Conservation (phyloP, 2,888 invertebrate genomes). For the Polymixis flavicincta region DNA sequence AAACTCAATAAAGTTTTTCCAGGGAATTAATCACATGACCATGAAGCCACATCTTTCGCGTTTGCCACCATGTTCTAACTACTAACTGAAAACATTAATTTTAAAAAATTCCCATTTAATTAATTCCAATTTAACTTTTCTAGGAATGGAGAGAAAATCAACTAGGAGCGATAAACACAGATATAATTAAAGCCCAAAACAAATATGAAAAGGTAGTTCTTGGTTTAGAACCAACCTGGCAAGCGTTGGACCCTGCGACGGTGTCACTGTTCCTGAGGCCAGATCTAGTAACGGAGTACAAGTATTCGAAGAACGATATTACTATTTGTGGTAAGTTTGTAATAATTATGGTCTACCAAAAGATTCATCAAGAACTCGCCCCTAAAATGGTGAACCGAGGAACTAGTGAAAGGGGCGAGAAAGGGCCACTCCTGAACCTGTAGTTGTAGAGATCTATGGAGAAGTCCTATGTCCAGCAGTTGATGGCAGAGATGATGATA, state of each 20-base stretch:
- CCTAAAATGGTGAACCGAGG: background rate
- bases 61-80: background rate
- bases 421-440: background rate
- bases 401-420: background rate
- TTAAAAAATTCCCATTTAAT: too few species aligned
- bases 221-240: slow-evolving; percentile 71
- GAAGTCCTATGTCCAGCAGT: background rate
- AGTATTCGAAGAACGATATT: slow-evolving; percentile 82
- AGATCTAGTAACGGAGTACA: slow-evolving; percentile 79
- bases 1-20: too few species aligned
- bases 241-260: slow-evolving; percentile 80
- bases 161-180: slow-evolving; percentile 78
- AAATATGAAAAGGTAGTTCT: slow-evolving; percentile 78
- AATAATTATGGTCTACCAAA: too few species aligned
- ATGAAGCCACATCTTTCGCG: background rate
- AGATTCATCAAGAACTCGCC: too few species aligned
- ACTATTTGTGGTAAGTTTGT: slow-evolving; percentile 77
- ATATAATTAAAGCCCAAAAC: slow-evolving; percentile 80
- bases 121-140: slow-evolving; percentile 21
- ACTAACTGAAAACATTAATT: background rate
- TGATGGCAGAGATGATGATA: background rate
- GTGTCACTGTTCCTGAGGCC: slow-evolving; percentile 76
- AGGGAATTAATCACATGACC: too few species aligned
- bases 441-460: background rate
- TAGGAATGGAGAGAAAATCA: slow-evolving; percentile 81